These are phyloP conservation scores for Plectrocnemia conspersa DNA, from an alignment of 1,140 invertebrate genomes.

Conservation along the genomic window DNA sequence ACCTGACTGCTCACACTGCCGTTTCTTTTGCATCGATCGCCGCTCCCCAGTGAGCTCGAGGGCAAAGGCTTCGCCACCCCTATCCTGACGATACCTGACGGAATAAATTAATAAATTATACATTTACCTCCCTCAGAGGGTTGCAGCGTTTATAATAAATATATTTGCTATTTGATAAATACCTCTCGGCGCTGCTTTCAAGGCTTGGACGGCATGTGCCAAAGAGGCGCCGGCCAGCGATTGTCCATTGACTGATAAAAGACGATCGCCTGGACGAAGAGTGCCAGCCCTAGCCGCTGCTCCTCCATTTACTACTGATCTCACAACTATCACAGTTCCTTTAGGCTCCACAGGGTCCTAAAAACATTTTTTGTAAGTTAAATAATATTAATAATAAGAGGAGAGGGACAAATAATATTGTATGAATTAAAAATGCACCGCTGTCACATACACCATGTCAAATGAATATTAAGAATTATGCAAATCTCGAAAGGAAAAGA, in stretches of 20 bases:
- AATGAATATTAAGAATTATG: too few species aligned
- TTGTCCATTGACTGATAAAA: slow-evolving; percentile 78
- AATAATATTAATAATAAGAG: neutral
- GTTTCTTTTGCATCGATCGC: slow-evolving; percentile 42
- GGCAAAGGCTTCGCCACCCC: slow-evolving; percentile 84
- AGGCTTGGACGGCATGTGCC: slow-evolving; percentile 75
- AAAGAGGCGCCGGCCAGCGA: slow-evolving; percentile 71
- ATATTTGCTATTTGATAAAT: slow-evolving; percentile 32
- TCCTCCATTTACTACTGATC: slow-evolving; percentile 79
- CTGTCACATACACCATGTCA: too few species aligned
- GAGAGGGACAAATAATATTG: too few species aligned
- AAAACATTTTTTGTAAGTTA: slow-evolving; percentile 28
- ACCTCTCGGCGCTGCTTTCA: slow-evolving; percentile 75
- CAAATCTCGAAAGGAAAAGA: too few species aligned
- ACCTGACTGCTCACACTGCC: slow-evolving; percentile 59
- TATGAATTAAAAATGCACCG: too few species aligned
- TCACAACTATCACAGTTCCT: slow-evolving; percentile 84
- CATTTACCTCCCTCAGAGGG: too few species aligned
- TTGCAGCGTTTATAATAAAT: neutral
- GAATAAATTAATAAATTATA: slow-evolving; percentile 6
- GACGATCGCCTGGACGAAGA: slow-evolving; percentile 78
- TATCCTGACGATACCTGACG: slow-evolving; percentile 63
- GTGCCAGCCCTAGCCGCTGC: slow-evolving; percentile 76
- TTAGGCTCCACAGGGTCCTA: slow-evolving; percentile 75
- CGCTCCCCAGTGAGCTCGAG: slow-evolving; percentile 54